A percentile compares a stretch with the other conserved stretches of the same genome.
Evolutionary conservation across 2,888 invertebrate genomes (phyloP).

Genomic region (Pyrgus malvae): DNA sequence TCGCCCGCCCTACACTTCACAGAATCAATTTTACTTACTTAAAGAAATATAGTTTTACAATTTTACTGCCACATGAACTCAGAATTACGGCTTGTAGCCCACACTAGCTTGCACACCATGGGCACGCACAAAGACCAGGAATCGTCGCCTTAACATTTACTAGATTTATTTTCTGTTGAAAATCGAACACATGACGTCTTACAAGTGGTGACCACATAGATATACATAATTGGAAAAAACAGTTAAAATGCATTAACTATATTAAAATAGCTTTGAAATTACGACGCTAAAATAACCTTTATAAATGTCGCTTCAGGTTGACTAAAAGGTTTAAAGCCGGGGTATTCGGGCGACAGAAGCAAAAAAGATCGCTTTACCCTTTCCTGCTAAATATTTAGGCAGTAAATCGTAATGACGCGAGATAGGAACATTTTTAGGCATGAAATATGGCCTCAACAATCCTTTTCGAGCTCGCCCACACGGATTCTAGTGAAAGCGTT

Average conservation of each 20-base stretch:
- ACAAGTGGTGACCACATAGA: too few species aligned
- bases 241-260: too few species aligned
- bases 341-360: slow-evolving; percentile 1
- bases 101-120: too few species aligned
- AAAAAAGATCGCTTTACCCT: slow-evolving; percentile 3
- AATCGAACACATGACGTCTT: too few species aligned
- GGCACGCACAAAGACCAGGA: too few species aligned
- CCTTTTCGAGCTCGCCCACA: slow-evolving; percentile 46
- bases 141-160: too few species aligned
- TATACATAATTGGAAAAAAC: too few species aligned
- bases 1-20: slow-evolving; percentile 62
- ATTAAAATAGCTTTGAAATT: too few species aligned
- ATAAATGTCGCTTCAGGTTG: background rate
- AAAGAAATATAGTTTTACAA: too few species aligned
- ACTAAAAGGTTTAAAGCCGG: background rate
- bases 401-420: slow-evolving; percentile 14
- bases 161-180: too few species aligned
- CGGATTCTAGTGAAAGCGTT: slow-evolving; percentile 51
- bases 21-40: slow-evolving; percentile 18
- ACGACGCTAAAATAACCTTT: background rate
- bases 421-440: slow-evolving; percentile 28
- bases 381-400: slow-evolving; percentile 17
- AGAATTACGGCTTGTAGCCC: too few species aligned
- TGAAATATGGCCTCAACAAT: slow-evolving; percentile 44
- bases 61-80: too few species aligned